These are phyloP conservation scores for Drosophila orosa DNA, from an alignment of 1,140 invertebrate species.

Conservation along the genomic window DNA sequence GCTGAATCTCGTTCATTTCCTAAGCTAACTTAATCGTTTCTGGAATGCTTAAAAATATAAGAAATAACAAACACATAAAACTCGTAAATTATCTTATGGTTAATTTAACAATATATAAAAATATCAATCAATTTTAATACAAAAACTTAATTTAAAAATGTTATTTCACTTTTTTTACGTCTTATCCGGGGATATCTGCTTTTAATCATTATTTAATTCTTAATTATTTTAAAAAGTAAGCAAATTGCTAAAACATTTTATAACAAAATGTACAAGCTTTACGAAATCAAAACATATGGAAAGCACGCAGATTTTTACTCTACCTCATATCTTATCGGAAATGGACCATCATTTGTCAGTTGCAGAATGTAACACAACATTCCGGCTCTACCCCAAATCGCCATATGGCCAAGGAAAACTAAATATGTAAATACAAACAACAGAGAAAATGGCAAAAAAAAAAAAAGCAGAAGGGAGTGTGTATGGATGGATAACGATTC, in stretches of 20 bases:
- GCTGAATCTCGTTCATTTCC: no score
- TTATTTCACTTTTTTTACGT: no score
- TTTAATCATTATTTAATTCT: neutral
- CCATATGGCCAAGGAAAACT: constrained; percentile 45
- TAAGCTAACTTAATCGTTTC: neutral
- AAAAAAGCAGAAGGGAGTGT: constrained; percentile 2
- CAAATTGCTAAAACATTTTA: neutral
- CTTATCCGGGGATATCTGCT: no score
- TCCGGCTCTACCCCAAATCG: constrained; percentile 10
- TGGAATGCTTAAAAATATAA: neutral
- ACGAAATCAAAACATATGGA: neutral
- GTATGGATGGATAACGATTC: constrained; percentile 22
- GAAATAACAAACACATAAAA: no score
- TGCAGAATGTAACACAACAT: constrained; percentile 13
- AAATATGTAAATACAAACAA: constrained; percentile 32
- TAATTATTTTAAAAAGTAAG: neutral
- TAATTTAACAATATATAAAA: neutral
- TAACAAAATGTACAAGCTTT: neutral
- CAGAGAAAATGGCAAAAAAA: constrained; percentile 23
- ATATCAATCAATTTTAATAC: no score
- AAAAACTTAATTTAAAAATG: no score
- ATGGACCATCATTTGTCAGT: constrained; percentile 13
- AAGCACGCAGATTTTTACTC: neutral
- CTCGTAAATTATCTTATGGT: no score
- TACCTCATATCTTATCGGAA: constrained; percentile 20